phyloP scores from a whole-genome alignment of 2,888 invertebrate species.

The Anagyrus pseudococci region DNA sequence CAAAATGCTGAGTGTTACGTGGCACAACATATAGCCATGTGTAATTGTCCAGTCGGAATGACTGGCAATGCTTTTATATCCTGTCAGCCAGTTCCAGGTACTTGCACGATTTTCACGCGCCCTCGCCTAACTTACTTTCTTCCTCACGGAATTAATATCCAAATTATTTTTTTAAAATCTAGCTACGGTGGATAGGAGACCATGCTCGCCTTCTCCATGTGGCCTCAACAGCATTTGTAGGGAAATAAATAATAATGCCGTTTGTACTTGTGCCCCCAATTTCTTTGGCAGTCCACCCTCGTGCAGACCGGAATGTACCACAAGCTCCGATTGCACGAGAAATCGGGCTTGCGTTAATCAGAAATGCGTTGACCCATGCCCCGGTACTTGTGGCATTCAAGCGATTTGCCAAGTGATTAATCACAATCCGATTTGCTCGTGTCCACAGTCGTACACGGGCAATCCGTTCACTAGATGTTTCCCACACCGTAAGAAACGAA shows the following conservation, averaged over 20 bases:
- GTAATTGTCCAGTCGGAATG: constrained; percentile 71
- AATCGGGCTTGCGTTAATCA: constrained; percentile 81
- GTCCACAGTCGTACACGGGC: constrained; percentile 77
- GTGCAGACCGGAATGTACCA: constrained; percentile 75
- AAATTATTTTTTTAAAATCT: constrained; percentile 60
- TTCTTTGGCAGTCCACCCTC: constrained; percentile 76
- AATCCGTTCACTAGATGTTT: constrained; percentile 63
- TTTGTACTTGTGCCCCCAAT: constrained; percentile 71
- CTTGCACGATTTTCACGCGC: constrained; percentile 23
- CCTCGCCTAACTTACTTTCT: not conserved
- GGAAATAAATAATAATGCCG: constrained; percentile 68
- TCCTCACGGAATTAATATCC: too few species aligned
- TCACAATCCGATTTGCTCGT: constrained; percentile 83
- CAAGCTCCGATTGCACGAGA: constrained; percentile 53
- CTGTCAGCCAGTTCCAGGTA: constrained; percentile 55
- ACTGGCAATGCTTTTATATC: constrained; percentile 67
- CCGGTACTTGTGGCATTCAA: constrained; percentile 80
- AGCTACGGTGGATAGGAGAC: constrained; percentile 53
- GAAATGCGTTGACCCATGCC: constrained; percentile 83
- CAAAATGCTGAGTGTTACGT: constrained; percentile 74
- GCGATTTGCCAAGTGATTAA: constrained; percentile 82
- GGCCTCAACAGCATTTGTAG: constrained; percentile 77
- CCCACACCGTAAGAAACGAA: constrained; percentile 44
- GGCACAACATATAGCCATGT: constrained; percentile 75
- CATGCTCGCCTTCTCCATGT: constrained; percentile 61